phyloP scores from a whole-genome alignment of 2,888 invertebrate species.

The Trachelus stipa region DNA sequence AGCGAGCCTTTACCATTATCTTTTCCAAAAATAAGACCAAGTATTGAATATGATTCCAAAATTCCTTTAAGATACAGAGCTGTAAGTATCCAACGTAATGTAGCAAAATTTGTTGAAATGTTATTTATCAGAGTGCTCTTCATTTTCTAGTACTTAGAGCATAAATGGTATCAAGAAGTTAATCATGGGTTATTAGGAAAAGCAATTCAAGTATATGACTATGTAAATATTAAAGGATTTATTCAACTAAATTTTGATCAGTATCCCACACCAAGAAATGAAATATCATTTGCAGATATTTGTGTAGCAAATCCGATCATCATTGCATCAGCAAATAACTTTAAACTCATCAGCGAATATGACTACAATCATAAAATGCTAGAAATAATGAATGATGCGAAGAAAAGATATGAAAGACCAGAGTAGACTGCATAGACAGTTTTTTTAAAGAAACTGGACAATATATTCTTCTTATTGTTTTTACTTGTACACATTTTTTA shows the following conservation, averaged over 20 bases:
- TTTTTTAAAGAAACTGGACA: not conserved
- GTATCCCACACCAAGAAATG: not conserved
- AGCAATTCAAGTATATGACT: not conserved
- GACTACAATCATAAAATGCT: not conserved
- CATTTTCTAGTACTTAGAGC: not conserved
- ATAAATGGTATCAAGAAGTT: not conserved
- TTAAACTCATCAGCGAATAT: not conserved
- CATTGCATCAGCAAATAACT: not conserved
- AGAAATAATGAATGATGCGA: not conserved
- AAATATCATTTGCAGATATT: not conserved
- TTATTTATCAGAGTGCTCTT: not conserved
- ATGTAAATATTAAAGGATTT: not conserved
- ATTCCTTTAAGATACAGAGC: not conserved
- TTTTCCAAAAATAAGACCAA: not conserved
- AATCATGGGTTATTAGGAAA: conserved; percentile 5
- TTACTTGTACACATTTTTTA: no score
- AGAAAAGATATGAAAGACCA: not conserved
- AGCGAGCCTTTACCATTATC: not conserved
- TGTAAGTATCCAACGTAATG: not conserved
- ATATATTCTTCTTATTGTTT: no score
- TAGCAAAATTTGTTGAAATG: not conserved
- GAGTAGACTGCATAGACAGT: not conserved
- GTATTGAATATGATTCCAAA: not conserved
- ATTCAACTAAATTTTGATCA: not conserved
- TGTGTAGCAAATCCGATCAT: not conserved